Evolutionary conservation across 2,113 vertebrate genomes (phyloP).

Genomic region (Tinamus guttatus): DNA sequence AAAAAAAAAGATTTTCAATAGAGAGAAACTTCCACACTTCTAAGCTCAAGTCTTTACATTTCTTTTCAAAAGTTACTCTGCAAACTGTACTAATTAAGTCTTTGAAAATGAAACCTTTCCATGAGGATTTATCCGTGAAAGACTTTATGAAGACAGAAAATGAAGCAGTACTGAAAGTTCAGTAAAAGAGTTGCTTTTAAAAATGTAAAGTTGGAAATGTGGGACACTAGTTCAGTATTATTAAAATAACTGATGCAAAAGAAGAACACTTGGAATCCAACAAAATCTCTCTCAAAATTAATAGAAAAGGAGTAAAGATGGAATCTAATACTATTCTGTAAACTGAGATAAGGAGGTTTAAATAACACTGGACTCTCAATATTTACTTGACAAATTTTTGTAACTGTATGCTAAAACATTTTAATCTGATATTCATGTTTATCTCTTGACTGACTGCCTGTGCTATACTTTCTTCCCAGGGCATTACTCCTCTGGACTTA

Average conservation of each 20-base stretch:
- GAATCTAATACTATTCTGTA: background rate
- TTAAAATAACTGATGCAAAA: background rate
- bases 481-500: background rate
- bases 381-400: background rate
- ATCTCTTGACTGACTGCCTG: background rate
- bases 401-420: background rate
- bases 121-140: background rate
- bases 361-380: background rate
- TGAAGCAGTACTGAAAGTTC: background rate
- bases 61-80: background rate
- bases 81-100: background rate
- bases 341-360: background rate
- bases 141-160: background rate
- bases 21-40: background rate
- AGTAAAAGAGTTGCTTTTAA: background rate
- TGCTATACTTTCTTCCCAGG: background rate
- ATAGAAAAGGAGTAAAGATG: background rate
- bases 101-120: background rate
- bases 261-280: background rate
- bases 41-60: background rate
- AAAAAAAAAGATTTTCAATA: background rate
- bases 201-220: background rate
- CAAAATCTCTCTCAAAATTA: background rate
- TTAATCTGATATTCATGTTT: background rate
- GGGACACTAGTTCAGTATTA: background rate